Evolutionary conservation across 2,113 vertebrate genomes (phyloP).

Genomic region (Potamarius usumacintae): DNA sequence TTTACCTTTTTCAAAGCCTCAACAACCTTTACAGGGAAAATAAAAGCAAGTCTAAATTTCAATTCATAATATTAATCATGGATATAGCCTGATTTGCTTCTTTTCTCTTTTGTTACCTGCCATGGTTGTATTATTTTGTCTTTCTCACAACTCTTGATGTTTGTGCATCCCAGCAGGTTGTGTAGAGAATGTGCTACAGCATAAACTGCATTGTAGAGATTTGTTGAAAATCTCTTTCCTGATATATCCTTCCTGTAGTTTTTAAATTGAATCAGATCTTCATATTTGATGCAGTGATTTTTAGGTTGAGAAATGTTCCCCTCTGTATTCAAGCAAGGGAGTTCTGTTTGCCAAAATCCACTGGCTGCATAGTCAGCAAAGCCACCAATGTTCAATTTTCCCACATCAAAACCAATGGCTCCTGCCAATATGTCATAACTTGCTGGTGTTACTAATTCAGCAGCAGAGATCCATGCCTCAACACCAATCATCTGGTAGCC

Average conservation of each 20-base stretch:
- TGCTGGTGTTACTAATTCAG: conserved; percentile 66
- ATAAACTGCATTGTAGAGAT: conserved; percentile 73
- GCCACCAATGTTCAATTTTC: conserved; percentile 64
- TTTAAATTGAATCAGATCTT: conserved; percentile 57
- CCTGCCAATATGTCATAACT: conserved; percentile 67
- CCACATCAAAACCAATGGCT: conserved; percentile 69
- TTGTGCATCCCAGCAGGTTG: conserved; percentile 59
- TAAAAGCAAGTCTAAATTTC: background rate
- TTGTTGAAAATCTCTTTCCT: conserved; percentile 65
- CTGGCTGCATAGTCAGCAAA: conserved; percentile 62
- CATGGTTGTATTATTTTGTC: conserved; percentile 50
- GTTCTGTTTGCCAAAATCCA: conserved; percentile 65
- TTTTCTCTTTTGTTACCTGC: conserved; percentile 59
- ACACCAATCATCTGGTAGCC: conserved; percentile 72
- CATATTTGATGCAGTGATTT: conserved; percentile 53
- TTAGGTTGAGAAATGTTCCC: background rate
- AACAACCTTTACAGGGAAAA: conserved; percentile 55
- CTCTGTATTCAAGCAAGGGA: conserved; percentile 46
- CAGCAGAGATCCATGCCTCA: conserved; percentile 72
- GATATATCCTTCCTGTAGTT: conserved; percentile 64
- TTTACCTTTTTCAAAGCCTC: conserved; percentile 61
- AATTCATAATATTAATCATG: too few species aligned
- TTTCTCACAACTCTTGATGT: conserved; percentile 58
- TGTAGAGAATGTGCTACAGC: conserved; percentile 71
- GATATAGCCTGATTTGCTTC: background rate